Percentiles rank a stretch among this genome's conserved stretches.
phyloP scores from a whole-genome alignment of 1,140 invertebrate species.

The Procambarus virginalis region DNA sequence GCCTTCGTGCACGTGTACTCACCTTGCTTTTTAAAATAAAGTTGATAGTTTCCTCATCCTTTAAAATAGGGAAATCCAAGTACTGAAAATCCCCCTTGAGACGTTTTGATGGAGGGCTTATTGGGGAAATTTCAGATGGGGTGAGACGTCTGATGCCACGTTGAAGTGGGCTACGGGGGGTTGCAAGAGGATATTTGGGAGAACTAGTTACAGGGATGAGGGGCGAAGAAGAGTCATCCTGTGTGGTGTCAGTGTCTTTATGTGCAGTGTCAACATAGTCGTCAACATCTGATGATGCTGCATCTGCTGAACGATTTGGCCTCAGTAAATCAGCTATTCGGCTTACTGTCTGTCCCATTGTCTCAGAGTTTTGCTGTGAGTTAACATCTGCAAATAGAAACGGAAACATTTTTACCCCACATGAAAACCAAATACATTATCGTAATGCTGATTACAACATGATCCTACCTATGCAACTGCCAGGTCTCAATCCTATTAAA shows the following conservation, averaged over 20 bases:
- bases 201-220: constrained; percentile 11
- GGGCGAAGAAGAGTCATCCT: neutral
- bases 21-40: constrained; percentile 48
- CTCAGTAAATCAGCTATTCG: neutral
- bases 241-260: neutral
- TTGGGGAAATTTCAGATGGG: neutral
- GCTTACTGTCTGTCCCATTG: constrained; percentile 8
- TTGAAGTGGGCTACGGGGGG: constrained; percentile 20
- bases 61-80: constrained; percentile 37
- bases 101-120: constrained; percentile 16
- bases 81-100: constrained; percentile 27
- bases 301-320: neutral
- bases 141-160: neutral
- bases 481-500: neutral
- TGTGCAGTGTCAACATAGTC: neutral
- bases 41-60: constrained; percentile 21
- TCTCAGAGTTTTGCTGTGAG: neutral
- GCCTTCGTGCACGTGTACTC: neutral
- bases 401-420: neutral
- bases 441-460: neutral
- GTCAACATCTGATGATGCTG: neutral
- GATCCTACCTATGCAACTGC: neutral
- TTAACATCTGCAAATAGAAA: neutral
- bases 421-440: neutral
- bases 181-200: constrained; percentile 39